phyloP scores from a whole-genome alignment of 2,888 invertebrate genomes.

The Eristalis pertinax region DNA sequence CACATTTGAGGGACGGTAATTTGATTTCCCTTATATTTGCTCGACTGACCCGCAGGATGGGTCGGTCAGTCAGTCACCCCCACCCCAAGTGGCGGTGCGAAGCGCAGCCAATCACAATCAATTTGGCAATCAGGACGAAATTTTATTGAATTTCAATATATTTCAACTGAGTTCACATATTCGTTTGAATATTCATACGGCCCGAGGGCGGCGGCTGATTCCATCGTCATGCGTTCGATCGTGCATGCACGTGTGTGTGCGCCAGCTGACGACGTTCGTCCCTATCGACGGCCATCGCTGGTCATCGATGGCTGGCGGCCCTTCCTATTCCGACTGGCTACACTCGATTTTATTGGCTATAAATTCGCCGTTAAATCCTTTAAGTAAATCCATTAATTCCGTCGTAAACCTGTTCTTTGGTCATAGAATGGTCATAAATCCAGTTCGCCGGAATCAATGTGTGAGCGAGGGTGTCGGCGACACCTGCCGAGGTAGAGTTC shows the following conservation, averaged over 20 bases:
- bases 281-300: not conserved
- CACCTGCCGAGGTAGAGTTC: constrained; percentile 37
- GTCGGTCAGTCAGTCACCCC: not conserved
- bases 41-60: constrained; percentile 9
- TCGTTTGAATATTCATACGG: constrained; percentile 19
- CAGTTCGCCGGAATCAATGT: constrained; percentile 22
- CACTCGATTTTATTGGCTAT: constrained; percentile 70
- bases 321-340: constrained; percentile 23
- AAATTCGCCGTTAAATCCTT: constrained; percentile 70
- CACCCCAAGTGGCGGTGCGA: not conserved
- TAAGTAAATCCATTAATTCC: constrained; percentile 72
- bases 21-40: constrained; percentile 43
- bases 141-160: constrained; percentile 53
- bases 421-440: constrained; percentile 59
- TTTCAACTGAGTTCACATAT: constrained; percentile 37
- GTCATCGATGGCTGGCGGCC: not conserved
- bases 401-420: constrained; percentile 61
- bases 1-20: constrained; percentile 30
- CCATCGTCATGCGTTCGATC: not conserved
- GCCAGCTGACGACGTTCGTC: not conserved
- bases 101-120: constrained; percentile 39
- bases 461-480: not conserved
- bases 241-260: not conserved
- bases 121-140: constrained; percentile 53
- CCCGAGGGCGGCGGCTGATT: not conserved